phyloP scores from a whole-genome alignment of 2,113 vertebrate species.

The Mesoclemmys tuberculata region DNA sequence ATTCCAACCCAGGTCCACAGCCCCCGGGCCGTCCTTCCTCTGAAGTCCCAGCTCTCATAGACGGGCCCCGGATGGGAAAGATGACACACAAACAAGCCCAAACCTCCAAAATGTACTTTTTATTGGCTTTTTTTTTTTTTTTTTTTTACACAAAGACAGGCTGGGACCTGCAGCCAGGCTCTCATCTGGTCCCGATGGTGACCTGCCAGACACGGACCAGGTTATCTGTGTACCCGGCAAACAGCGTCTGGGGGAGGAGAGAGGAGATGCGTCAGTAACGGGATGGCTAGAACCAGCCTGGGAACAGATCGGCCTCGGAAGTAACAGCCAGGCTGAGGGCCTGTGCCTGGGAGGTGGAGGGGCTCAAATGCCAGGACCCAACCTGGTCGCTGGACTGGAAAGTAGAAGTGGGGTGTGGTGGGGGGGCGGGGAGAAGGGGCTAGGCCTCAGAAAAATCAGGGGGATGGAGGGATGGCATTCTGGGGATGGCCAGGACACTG shows the following conservation, averaged over 20 bases:
- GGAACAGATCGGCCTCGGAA: not conserved
- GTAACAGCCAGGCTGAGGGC: not conserved
- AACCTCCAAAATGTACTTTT: not conserved
- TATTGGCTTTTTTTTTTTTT: too few relatives aligned
- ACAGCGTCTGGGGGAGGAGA: slow-evolving; percentile 84
- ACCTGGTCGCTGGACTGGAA: too few relatives aligned
- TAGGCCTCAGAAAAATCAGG: too few relatives aligned
- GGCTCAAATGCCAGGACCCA: not conserved
- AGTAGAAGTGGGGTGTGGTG: not conserved
- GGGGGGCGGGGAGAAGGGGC: not conserved
- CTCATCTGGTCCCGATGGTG: slow-evolving; percentile 93
- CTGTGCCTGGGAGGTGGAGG: not conserved
- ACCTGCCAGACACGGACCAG: slow-evolving; percentile 97
- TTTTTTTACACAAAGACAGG: slow-evolving; percentile 43
- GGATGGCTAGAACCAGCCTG: too few relatives aligned
- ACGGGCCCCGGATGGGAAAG: not conserved
- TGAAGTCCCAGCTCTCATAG: not conserved
- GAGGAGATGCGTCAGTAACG: fast-evolving
- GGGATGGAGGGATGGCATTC: not conserved
- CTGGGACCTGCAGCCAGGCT: fast-evolving
- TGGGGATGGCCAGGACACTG: not conserved
- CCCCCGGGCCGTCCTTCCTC: not conserved
- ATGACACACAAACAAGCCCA: not conserved
- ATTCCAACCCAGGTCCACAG: too few relatives aligned
- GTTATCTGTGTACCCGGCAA: slow-evolving; percentile 97